Base-by-base conservation (phyloP, 1,140 invertebrate genomes). In the Tetramorium parvispinum region DNA sequence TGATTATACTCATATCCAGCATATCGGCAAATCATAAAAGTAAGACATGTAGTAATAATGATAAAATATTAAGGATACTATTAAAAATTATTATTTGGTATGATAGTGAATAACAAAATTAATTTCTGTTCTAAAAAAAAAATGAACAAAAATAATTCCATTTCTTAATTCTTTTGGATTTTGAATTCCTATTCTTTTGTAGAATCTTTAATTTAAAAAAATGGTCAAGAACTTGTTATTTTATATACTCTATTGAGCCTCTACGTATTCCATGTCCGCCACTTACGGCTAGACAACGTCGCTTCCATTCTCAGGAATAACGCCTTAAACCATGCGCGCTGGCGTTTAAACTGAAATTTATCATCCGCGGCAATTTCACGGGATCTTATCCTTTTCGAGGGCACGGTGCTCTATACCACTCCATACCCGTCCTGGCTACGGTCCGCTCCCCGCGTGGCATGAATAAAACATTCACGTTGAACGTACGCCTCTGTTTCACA, bases 301-400 rank as follows among this genome's bases (percentile, higher is more conserved):
- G 40, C 32, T 65, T 82, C 11, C 43, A 59, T 61, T 82, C 53
- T 21, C 63, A 46, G 55, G 57, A 43, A 71, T 57, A 83, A 85
- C 70, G 65, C 81, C 82, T 85, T 85, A 85, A 87, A 81, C 53
- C 71, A 59, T 37, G 81, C 81, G 51, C 51, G 70, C 70, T 66
- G 51, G 53, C 87, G 86, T 88, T 88, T 90, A 88, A 90, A 90
- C 85, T 87, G 87, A 88, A 88, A 87, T 90, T 90, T 90, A 90
- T 90, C 89, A 88, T 90, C 87, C 65, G 46, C 51, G 70, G 85
- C 89, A 88, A 90, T 90, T 90, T 88, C 85, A 85, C 75, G 75
- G 85, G 71, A 90, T 90, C 85, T 90, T 90, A 88, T 90, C 87
- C 76, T 82, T 86, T 79, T 88, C 70, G 78, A 82, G 87, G 86